A percentile compares a stretch with the other conserved stretches of the same genome.
These are phyloP conservation scores for Halcyon leucocephala DNA, from an alignment of 2,797 vertebrate genomes.

Conservation along the genomic window DNA sequence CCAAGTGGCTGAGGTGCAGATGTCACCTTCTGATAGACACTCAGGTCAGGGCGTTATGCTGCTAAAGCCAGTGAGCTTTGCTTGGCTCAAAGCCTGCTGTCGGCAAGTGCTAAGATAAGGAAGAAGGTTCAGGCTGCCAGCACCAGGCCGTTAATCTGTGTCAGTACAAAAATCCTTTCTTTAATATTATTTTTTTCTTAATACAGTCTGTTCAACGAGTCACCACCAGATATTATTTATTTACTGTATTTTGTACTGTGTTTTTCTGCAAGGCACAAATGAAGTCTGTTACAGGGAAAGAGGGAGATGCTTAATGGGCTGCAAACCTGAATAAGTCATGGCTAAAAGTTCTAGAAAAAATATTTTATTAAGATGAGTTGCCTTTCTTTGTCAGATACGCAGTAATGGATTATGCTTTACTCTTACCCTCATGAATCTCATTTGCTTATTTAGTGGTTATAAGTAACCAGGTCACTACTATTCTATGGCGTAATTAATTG, in stretches of 20 bases:
- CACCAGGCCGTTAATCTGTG: neutral
- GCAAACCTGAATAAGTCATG: neutral
- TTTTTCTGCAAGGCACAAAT: neutral
- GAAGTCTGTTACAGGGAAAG: neutral
- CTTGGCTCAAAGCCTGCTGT: neutral
- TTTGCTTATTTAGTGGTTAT: neutral
- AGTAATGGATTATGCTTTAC: neutral
- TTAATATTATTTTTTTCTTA: neutral
- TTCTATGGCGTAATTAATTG: neutral
- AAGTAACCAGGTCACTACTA: neutral
- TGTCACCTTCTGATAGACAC: neutral
- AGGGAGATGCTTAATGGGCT: neutral
- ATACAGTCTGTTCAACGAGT: neutral
- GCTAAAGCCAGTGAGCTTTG: neutral
- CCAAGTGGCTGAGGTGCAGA: neutral
- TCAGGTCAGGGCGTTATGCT: neutral
- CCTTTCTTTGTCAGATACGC: neutral
- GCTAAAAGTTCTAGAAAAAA: neutral
- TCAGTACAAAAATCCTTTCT: neutral
- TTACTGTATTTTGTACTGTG: neutral
- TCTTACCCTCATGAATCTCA: neutral
- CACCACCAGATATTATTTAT: neutral
- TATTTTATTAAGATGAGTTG: neutral
- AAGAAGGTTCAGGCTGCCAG: neutral
- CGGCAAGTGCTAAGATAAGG: fast-evolving